These are phyloP conservation scores for Gastrophryne carolinensis DNA, from an alignment of 2,797 vertebrate species.

Conservation along the genomic window DNA sequence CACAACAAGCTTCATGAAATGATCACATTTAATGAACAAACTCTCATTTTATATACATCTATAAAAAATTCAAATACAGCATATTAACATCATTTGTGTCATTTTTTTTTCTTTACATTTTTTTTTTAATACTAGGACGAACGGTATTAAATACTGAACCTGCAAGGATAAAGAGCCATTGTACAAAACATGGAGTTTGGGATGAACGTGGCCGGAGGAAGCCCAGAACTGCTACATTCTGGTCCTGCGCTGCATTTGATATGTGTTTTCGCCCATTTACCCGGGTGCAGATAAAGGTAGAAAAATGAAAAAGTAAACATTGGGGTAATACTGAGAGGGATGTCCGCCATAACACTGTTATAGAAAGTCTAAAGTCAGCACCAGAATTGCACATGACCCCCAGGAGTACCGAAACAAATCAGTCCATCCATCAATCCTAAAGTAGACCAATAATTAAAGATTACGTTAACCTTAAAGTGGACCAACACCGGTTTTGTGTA, in stretches of 20 bases:
- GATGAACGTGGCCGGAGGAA: constrained; percentile 16
- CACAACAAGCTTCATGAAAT: constrained; percentile 89
- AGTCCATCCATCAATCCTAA: too few relatives aligned
- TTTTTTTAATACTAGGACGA: constrained; percentile 71
- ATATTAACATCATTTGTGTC: constrained; percentile 72
- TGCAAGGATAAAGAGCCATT: constrained; percentile 54
- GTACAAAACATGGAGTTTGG: constrained; percentile 61
- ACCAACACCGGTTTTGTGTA: too few relatives aligned
- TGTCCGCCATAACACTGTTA: neutral
- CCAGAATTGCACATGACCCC: neutral
- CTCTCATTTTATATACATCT: constrained; percentile 97
- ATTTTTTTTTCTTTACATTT: constrained; percentile 20
- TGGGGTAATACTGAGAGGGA: constrained; percentile 36
- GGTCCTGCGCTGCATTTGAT: constrained; percentile 13
- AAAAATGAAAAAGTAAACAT: constrained; percentile 55
- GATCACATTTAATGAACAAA: constrained; percentile 97
- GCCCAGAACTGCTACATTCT: constrained; percentile 52
- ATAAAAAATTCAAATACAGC: constrained; percentile 98
- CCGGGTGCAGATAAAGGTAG: constrained; percentile 61
- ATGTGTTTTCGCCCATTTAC: neutral
- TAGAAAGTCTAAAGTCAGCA: neutral
- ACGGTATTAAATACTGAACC: constrained; percentile 74
- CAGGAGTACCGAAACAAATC: too few relatives aligned
- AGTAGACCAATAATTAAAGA: too few relatives aligned
- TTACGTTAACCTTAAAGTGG: too few relatives aligned